phyloP scores from a whole-genome alignment of 2,888 invertebrate species.

The Bellardia bayeri region DNA sequence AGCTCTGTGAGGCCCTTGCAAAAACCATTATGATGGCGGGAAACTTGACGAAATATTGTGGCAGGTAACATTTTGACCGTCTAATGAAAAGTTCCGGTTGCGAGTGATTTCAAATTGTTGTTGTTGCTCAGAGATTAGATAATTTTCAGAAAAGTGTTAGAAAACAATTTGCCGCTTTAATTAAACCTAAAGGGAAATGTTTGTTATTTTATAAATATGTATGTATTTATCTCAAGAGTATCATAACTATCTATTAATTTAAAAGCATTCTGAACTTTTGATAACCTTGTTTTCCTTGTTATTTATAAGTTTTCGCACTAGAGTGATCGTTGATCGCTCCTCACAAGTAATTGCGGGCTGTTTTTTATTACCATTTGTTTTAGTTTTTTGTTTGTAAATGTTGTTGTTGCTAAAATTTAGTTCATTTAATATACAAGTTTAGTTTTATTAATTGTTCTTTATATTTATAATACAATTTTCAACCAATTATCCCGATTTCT shows the following conservation, averaged over 20 bases:
- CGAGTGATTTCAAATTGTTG: not conserved
- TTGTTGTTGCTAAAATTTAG: not conserved
- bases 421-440: not conserved
- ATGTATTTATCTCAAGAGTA: not conserved
- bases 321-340: not conserved
- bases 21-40: constrained; percentile 78
- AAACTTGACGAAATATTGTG: constrained; percentile 81
- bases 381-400: not conserved
- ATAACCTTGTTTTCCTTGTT: constrained; percentile 47
- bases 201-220: not conserved
- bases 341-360: not conserved
- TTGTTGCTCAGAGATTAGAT: constrained; percentile 11
- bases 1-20: constrained; percentile 80
- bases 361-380: constrained; percentile 37
- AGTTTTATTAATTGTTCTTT: constrained; percentile 2
- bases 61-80: constrained; percentile 79
- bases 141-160: constrained; percentile 24
- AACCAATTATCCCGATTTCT: constrained; percentile 9
- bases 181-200: constrained; percentile 19
- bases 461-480: constrained; percentile 18
- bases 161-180: not conserved
- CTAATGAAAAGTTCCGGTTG: not conserved
- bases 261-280: constrained; percentile 23
- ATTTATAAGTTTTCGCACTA: not conserved
- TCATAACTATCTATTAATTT: not conserved